Base-by-base conservation (phyloP, 2,797 vertebrate genomes). In the Macrochelys suwanniensis region DNA sequence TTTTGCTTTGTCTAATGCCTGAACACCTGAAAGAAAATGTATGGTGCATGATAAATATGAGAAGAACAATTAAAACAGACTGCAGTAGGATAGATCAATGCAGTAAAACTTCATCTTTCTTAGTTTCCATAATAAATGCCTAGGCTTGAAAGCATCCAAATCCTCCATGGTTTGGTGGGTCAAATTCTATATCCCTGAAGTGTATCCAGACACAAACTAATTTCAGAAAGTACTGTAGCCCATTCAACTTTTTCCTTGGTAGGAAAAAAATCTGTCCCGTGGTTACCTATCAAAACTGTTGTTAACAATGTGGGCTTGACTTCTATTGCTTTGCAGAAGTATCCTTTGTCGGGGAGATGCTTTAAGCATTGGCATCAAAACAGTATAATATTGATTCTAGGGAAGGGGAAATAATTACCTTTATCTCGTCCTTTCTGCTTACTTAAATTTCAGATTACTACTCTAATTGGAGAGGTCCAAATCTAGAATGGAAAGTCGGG, bases 191-290 rank as follows among this genome's bases (percentile, higher is more conserved):
- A 86, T 86, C 25, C 42, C 78, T 78, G 89, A 16, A 71, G 57
- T 33, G 1, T 85, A 80, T 89, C 86, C 21, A 45, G 88, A 11
- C 33, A 80, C 25, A 51, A 0, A 0, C 65, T 77, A 51, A 89
- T 12, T 65, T 50, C 85, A 19, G 45, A 82, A 71, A 77, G 11
- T 92, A 53, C 31, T 88, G 85, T 49, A 93, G 80, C 85, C 92
- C 71, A 3, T 88, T 95, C 87, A 92, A 71, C 2, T 5, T 91
- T 83, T 85, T 93, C 50, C 87, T 95, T 89, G 85, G 82, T 57
- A 82, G 51, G 54, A 57, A 85, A 83, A 53, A 53, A 16, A 47
- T 47, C 53, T 17, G 17, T 53, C 53, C 16, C 53, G 19, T 65
- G 31, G 65, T 89, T 5, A 17, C 59, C 23, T 92, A 0, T 90